These are phyloP conservation scores for Myrmophylax atrothorax DNA, from an alignment of 2,113 vertebrate species.

Conservation along the genomic window DNA sequence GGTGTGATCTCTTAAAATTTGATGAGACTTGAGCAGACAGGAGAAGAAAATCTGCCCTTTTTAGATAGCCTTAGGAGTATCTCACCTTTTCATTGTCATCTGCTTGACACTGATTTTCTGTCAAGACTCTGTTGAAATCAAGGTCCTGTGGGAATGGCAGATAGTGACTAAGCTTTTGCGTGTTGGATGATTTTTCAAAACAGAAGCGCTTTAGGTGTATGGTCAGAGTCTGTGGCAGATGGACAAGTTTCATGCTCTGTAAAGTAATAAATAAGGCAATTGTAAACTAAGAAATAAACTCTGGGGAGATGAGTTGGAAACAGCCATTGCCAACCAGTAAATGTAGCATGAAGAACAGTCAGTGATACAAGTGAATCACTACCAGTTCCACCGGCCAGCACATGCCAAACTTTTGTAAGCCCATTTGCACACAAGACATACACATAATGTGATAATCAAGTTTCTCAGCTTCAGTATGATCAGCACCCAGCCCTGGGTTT, in stretches of 20 bases:
- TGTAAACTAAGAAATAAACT: background rate
- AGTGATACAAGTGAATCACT: background rate
- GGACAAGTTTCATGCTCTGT: constrained; percentile 63
- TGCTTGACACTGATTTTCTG: constrained; percentile 1
- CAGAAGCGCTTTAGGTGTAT: constrained; percentile 75
- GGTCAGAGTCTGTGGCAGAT: constrained; percentile 72
- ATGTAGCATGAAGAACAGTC: background rate
- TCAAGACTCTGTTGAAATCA: constrained; percentile 63
- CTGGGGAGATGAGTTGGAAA: background rate
- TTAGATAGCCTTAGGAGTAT: background rate
- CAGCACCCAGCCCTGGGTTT: background rate
- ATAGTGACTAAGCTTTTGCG: constrained; percentile 61
- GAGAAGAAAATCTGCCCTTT: background rate
- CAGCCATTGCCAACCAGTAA: background rate
- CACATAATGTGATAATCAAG: accelerated
- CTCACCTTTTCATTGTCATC: constrained; percentile 59
- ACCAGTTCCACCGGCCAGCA: background rate
- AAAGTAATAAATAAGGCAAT: background rate
- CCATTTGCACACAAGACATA: background rate
- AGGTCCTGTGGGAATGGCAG: constrained; percentile 69
- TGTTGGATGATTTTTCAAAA: background rate
- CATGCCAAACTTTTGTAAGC: background rate
- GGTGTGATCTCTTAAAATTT: background rate
- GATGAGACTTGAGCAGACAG: background rate
- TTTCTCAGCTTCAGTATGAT: background rate